Percentiles rank a stretch among this genome's conserved stretches.
These are phyloP conservation scores for Caenorhabditis inopinata DNA, from an alignment of 1,140 invertebrate genomes.

Conservation along the genomic window DNA sequence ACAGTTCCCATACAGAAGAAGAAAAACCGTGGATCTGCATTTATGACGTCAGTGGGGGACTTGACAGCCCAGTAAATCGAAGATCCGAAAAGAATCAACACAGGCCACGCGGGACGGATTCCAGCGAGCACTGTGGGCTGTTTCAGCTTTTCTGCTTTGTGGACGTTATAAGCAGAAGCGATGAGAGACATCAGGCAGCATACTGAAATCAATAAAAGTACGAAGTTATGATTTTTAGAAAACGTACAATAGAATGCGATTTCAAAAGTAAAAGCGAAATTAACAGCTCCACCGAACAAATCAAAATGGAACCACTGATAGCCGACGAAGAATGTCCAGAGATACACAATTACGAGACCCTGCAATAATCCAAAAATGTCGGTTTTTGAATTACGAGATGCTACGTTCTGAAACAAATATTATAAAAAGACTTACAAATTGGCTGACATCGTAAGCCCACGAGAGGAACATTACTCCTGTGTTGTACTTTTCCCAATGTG, in stretches of 20 bases:
- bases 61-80: constrained; percentile 67
- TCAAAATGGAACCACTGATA: constrained; percentile 59
- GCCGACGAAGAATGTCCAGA: constrained; percentile 57
- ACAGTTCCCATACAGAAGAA: constrained; percentile 68
- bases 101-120: constrained; percentile 68
- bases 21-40: constrained; percentile 68
- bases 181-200: constrained; percentile 57
- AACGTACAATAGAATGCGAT: constrained; percentile 57
- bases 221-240: background rate
- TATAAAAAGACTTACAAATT: constrained; percentile 66
- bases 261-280: constrained; percentile 57
- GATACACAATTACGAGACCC: constrained; percentile 61
- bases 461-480: constrained; percentile 70
- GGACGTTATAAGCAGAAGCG: constrained; percentile 60
- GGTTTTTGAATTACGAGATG: background rate
- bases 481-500: constrained; percentile 72
- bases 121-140: constrained; percentile 62
- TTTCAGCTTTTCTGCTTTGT: background rate
- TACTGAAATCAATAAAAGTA: constrained; percentile 49
- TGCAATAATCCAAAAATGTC: constrained; percentile 34
- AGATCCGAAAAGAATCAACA: constrained; percentile 66
- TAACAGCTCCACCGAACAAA: constrained; percentile 50
- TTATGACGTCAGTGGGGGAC: constrained; percentile 67
- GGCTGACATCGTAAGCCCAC: constrained; percentile 71
- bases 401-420: background rate